phyloP scores from a whole-genome alignment of 2,797 vertebrate genomes.

The Acanthurus leucopareius region DNA sequence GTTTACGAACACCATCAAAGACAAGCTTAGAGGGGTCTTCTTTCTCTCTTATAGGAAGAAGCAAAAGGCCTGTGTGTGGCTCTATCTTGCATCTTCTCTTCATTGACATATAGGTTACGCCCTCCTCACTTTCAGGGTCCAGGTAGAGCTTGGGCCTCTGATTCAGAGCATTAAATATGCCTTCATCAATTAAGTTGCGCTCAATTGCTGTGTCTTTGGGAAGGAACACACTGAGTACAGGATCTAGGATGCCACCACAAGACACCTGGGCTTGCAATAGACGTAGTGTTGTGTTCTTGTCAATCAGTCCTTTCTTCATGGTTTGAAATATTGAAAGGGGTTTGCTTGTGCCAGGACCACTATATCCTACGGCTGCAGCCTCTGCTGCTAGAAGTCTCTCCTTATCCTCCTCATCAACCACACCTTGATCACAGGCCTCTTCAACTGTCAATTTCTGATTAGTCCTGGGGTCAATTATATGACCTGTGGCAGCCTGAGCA shows the following conservation, averaged over 20 bases:
- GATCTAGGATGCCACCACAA: slow-evolving; percentile 86
- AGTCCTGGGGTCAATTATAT: slow-evolving; percentile 90
- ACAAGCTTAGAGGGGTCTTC: slow-evolving; percentile 67
- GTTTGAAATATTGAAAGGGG: slow-evolving; percentile 94
- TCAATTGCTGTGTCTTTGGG: slow-evolving; percentile 87
- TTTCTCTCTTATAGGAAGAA: slow-evolving; percentile 81
- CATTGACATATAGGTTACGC: slow-evolving; percentile 86
- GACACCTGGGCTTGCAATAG: slow-evolving; percentile 92
- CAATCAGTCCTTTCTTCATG: slow-evolving; percentile 93
- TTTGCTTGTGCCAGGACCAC: slow-evolving; percentile 53
- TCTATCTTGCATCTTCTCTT: slow-evolving; percentile 84
- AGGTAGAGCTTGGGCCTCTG: slow-evolving; percentile 73
- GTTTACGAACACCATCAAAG: slow-evolving; percentile 85
- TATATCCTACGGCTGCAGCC: slow-evolving; percentile 77
- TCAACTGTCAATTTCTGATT: slow-evolving; percentile 86
- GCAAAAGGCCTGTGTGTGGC: slow-evolving; percentile 88
- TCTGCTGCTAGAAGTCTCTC: slow-evolving; percentile 82
- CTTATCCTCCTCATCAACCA: slow-evolving; percentile 73
- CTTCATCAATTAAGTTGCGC: slow-evolving; percentile 81
- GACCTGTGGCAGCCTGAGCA: slow-evolving; percentile 94
- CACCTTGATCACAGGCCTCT: slow-evolving; percentile 76
- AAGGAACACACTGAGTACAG: slow-evolving; percentile 77
- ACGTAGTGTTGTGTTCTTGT: slow-evolving; percentile 92
- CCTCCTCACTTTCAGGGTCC: slow-evolving; percentile 81
- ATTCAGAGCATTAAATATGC: slow-evolving; percentile 58